Conservation (phyloP, 2,888 invertebrate genomes). For the Epirrita christyi region DNA sequence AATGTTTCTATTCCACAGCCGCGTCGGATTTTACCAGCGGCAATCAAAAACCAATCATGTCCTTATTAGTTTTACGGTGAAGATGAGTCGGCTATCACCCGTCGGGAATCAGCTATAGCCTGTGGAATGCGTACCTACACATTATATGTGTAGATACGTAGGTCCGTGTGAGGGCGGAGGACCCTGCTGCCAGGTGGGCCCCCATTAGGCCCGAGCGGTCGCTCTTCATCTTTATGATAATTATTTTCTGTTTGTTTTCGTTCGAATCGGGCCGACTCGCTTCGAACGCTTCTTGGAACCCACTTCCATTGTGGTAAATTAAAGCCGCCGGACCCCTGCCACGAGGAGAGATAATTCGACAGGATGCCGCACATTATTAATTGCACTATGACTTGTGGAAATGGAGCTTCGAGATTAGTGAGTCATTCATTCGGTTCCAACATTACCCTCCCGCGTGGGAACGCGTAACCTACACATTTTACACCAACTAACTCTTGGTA, state of each 20-base stretch:
- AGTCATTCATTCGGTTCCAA: conserved; percentile 80
- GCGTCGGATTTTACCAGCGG: conserved; percentile 45
- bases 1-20: conserved; percentile 21
- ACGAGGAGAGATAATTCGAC: conserved; percentile 84
- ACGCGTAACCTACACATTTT: conserved; percentile 66
- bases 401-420: conserved; percentile 81
- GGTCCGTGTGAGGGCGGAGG: conserved; percentile 50
- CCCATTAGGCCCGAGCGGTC: conserved; percentile 82
- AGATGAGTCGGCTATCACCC: conserved; percentile 45
- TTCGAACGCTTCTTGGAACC: conserved; percentile 81
- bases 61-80: conserved; percentile 56
- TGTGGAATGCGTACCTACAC: conserved; percentile 18
- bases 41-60: conserved; percentile 64
- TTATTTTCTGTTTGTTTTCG: conserved; percentile 85
- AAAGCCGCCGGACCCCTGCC: conserved; percentile 84
- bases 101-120: conserved; percentile 34
- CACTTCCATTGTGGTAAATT: conserved; percentile 84
- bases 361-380: conserved; percentile 85
- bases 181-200: conserved; percentile 77
- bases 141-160: conserved; percentile 12
- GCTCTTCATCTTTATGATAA: conserved; percentile 85
- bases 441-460: conserved; percentile 74
- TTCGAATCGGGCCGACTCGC: conserved; percentile 82
- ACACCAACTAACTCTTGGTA: conserved; percentile 48
- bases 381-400: conserved; percentile 85